phyloP scores from a whole-genome alignment of 30 jellyfish, hydroid and myxozoan species.

The Aurelia sp. region DNA sequence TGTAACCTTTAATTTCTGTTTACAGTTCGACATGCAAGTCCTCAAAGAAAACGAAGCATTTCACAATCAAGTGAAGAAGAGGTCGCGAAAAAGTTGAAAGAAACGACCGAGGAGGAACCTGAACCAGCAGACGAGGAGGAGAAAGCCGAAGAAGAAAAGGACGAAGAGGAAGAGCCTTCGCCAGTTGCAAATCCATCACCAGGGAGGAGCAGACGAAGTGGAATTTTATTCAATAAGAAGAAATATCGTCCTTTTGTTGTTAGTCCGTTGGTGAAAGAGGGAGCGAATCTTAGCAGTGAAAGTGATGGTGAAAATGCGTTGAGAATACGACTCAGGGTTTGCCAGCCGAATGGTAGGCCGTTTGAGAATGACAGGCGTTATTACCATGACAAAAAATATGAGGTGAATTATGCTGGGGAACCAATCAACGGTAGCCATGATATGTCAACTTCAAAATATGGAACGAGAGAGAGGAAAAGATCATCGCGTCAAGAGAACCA shows the following conservation, averaged over 20 bases:
- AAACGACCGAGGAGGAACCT: background rate
- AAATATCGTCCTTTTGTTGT: slow-evolving; percentile 85
- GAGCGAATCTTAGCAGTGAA: slow-evolving; percentile 63
- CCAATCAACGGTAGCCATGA: slow-evolving; percentile 32
- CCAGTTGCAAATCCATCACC: slow-evolving; percentile 89
- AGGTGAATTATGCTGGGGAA: background rate
- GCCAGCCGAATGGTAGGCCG: slow-evolving; percentile 65
- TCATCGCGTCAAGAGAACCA: slow-evolving; percentile 14
- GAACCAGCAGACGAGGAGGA: background rate
- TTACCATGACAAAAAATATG: slow-evolving; percentile 6
- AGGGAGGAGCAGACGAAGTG: slow-evolving; percentile 98
- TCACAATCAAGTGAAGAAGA: slow-evolving; percentile 78
- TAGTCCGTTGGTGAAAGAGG: slow-evolving; percentile 78
- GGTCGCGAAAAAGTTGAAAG: slow-evolving; percentile 17
- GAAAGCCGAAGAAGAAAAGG: slow-evolving; percentile 29
- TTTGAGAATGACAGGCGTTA: slow-evolving; percentile 12
- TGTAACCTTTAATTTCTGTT: background rate
- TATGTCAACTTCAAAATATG: background rate
- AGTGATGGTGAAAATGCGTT: slow-evolving; percentile 57
- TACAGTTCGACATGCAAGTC: background rate
- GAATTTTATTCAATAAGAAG: slow-evolving; percentile 88
- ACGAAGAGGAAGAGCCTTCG: slow-evolving; percentile 10
- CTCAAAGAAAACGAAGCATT: slow-evolving; percentile 50
- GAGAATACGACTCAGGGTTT: slow-evolving; percentile 45
- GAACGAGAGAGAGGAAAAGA: background rate